A percentile compares a stretch with the other conserved stretches of the same genome.
Evolutionary conservation across 1,140 invertebrate species (phyloP).

Genomic region (Nephila pilipes): DNA sequence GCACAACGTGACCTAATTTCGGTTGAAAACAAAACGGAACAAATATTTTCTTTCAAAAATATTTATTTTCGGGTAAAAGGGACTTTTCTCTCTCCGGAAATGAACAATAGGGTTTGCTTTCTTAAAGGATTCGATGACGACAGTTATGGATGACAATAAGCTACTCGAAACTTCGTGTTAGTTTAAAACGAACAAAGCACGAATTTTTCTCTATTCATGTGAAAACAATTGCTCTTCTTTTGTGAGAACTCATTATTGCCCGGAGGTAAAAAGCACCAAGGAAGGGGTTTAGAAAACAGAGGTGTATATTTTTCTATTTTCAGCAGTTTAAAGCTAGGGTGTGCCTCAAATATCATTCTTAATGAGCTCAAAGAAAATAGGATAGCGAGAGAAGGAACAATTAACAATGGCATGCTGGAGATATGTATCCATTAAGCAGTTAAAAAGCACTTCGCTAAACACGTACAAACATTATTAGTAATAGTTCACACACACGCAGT

Average conservation of each 20-base stretch:
- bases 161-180: conserved; percentile 47
- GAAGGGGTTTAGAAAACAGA: neutral
- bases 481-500: no score
- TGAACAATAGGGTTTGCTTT: conserved; percentile 58
- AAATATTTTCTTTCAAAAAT: conserved; percentile 43
- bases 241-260: conserved; percentile 2
- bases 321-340: neutral
- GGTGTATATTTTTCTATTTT: neutral
- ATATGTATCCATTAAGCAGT: no score
- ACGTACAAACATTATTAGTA: no score
- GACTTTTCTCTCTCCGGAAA: conserved; percentile 38
- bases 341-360: neutral
- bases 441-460: no score
- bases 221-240: conserved; percentile 19
- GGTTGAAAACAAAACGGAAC: conserved; percentile 37
- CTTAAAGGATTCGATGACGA: conserved; percentile 65
- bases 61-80: conserved; percentile 41
- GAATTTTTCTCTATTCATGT: neutral
- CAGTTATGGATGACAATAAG: conserved; percentile 63
- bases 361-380: neutral
- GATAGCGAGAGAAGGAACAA: neutral
- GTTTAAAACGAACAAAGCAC: neutral
- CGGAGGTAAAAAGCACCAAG: neutral
- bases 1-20: conserved; percentile 63
- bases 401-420: neutral